Evolutionary conservation across 2,113 vertebrate genomes (phyloP).

Genomic region (Crocuta crocuta): DNA sequence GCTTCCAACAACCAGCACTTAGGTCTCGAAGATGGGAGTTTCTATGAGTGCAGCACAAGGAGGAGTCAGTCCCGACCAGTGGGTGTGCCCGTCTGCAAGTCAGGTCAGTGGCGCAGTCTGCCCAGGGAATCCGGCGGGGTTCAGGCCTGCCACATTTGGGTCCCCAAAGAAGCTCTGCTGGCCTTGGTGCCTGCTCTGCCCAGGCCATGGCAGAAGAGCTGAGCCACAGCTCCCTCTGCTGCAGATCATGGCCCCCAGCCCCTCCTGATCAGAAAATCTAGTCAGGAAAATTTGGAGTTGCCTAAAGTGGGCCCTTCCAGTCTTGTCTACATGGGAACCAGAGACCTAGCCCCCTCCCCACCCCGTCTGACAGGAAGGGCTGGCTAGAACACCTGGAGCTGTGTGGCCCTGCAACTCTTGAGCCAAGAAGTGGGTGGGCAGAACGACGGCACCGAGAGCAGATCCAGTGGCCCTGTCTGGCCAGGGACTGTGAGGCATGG

Average conservation of each 20-base stretch:
- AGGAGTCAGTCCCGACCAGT: not conserved
- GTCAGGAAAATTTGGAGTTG: not conserved
- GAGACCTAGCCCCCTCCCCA: not conserved
- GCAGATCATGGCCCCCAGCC: not conserved
- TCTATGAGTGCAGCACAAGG: not conserved
- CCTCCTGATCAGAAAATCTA: not conserved
- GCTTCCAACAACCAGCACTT: not conserved
- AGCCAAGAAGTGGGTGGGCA: not conserved
- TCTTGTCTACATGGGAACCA: not conserved
- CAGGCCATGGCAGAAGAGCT: not conserved
- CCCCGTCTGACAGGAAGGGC: not conserved
- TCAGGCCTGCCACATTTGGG: not conserved
- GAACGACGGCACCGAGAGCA: not conserved
- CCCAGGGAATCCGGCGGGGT: not conserved
- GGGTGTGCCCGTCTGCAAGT: not conserved
- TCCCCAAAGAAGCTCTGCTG: not conserved
- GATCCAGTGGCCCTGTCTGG: not conserved
- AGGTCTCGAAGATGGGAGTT: too few relatives aligned
- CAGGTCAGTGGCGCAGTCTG: not conserved
- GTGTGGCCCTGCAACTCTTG: not conserved
- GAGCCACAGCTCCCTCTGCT: not conserved
- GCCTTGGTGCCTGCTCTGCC: not conserved
- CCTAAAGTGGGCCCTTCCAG: not conserved
- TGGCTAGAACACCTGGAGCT: not conserved
- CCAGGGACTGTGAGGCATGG: not conserved